A percentile compares a stretch with the other conserved stretches of the same genome.
Conservation (phyloP, 2,797 vertebrate genomes). For the Melanotaenia trifasciata region DNA sequence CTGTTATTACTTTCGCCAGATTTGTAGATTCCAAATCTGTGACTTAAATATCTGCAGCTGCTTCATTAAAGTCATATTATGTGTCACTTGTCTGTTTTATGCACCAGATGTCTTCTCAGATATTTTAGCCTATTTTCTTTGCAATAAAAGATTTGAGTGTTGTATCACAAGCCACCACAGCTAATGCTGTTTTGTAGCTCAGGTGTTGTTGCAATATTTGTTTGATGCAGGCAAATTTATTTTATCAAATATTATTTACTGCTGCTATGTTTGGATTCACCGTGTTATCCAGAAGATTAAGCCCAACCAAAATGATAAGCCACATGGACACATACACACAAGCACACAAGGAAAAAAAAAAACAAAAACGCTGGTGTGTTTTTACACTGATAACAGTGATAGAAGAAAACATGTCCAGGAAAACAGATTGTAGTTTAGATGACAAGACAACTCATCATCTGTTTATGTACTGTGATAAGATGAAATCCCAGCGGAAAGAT, state of each 20-base stretch:
- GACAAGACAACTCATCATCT: conserved; percentile 30
- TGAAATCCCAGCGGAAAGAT: conserved; percentile 55
- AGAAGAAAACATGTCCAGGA: conserved; percentile 33
- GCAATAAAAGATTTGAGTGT: conserved; percentile 26
- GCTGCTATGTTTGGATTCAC: conserved; percentile 6
- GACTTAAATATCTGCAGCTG: conserved; percentile 44
- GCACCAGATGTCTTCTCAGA: conserved; percentile 22
- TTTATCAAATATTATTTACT: conserved; percentile 9
- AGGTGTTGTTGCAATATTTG: conserved; percentile 15
- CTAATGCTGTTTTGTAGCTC: conserved; percentile 22
- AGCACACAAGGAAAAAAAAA: neutral
- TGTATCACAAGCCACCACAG: neutral
- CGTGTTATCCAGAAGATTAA: conserved; percentile 58
- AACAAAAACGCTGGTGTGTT: conserved; percentile 22
- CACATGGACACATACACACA: neutral
- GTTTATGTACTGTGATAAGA: conserved; percentile 38
- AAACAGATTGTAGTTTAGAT: conserved; percentile 46
- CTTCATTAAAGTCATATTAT: conserved; percentile 44
- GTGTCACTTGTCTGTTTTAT: conserved; percentile 28
- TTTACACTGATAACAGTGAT: conserved; percentile 57
- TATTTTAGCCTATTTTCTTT: conserved; percentile 31
- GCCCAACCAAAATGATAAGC: conserved; percentile 26
- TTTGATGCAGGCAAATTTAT: conserved; percentile 3
- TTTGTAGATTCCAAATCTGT: conserved; percentile 16
- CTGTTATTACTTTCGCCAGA: conserved; percentile 29